A percentile compares a stretch with the other conserved stretches of the same genome.
Conservation (phyloP, 2,797 vertebrate species). For the Myotis planiceps region DNA sequence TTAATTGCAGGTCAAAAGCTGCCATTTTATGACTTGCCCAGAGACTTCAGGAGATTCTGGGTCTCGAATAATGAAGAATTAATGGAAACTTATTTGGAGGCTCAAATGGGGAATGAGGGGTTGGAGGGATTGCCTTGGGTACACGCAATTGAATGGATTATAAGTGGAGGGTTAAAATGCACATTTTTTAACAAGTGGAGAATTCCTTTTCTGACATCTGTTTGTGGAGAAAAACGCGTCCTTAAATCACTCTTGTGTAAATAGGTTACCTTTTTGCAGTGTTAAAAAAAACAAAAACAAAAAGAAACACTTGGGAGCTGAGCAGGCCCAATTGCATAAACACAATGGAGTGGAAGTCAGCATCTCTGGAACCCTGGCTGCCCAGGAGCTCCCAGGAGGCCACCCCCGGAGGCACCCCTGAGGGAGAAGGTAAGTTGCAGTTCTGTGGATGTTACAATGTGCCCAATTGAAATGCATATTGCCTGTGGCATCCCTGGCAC, state of each 20-base stretch:
- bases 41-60: constrained; percentile 86
- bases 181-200: constrained; percentile 91
- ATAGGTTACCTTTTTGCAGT: constrained; percentile 93
- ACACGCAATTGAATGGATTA: constrained; percentile 73
- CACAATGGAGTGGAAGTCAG: fast-evolving
- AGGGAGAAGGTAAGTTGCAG: fast-evolving
- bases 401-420: fast-evolving
- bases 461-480: not conserved
- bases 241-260: constrained; percentile 93
- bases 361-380: not conserved
- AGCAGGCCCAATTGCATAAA: not conserved
- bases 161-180: constrained; percentile 86
- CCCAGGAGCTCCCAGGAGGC: not conserved
- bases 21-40: constrained; percentile 78
- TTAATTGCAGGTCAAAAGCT: constrained; percentile 78
- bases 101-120: not conserved
- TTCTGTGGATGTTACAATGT: not conserved
- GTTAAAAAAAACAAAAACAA: constrained; percentile 78
- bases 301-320: not conserved
- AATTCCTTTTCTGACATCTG: constrained; percentile 92
- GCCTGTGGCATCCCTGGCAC: not conserved
- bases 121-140: constrained; percentile 64
- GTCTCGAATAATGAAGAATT: constrained; percentile 82
- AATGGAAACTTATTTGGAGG: constrained; percentile 78
- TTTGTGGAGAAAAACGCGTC: constrained; percentile 94